Base-by-base conservation (phyloP, 2,113 vertebrate species). In the Trematomus loennbergii region DNA sequence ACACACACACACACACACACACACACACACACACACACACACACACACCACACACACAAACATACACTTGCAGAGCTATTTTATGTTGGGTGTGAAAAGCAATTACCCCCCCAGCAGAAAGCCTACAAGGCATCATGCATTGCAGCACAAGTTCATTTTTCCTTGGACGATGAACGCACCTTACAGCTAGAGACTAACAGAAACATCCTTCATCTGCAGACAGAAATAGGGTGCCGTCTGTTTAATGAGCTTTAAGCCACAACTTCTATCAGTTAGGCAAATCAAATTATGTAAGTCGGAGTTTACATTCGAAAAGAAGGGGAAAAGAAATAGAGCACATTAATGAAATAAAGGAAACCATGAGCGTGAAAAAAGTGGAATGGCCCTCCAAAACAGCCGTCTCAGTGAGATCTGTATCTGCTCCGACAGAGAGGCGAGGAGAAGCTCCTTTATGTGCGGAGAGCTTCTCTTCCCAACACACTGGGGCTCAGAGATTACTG, bases 341-440 rank as follows among this genome's bases (percentile, higher is more conserved):
- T 58, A 73, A 78, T 71, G 71, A 55, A 82, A 87, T 62, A 72
- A 81, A 79, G 75, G 62, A 78, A 80, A 4, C 12, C 17, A 57
- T 46, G 71, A 90, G 81, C 55, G 20, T 78, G 81, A 85, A 90
- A 84, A 40, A 83, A 82, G 89, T 79, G 72, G 58, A 69, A 49
- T 58, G 33, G 78, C 78, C 58, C 70, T 87, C 74, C 40, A 66
- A 78, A 84, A 84, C 60, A 84, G 72, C 70, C 71, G 84, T 55
- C 70, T 64, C 68, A 85, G 75, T 74, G 62, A 87, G 87, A 92
- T 90, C 53, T 71, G 72, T 87, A 84, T 93, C 81, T 78, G 75
- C 59, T 16, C 12, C 13, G 52, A 63, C 67, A 66, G 67, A 75
- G 64, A 48, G 55, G 65, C 3, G 36, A 7, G 18, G 61, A 73